Conservation (phyloP, 2,113 vertebrate genomes). For the Sporophila hypoxantha region DNA sequence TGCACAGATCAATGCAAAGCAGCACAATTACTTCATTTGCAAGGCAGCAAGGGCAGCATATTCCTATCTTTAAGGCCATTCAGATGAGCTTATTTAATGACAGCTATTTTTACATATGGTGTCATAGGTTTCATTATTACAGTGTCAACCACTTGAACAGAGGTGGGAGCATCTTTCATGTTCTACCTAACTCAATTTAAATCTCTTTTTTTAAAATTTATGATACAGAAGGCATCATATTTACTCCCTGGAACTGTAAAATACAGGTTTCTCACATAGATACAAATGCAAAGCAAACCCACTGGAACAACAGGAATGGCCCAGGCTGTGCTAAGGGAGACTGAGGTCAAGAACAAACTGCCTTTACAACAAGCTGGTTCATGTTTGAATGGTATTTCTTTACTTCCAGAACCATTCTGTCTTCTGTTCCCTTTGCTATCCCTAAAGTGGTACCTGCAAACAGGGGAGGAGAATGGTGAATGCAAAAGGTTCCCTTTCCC, state of each 20-base stretch:
- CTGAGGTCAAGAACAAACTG: not conserved
- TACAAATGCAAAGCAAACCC: not conserved
- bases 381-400: not conserved
- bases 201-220: not conserved
- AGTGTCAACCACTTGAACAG: not conserved
- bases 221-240: not conserved
- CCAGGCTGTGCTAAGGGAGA: not conserved
- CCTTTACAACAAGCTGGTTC: not conserved
- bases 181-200: not conserved
- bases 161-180: not conserved
- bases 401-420: slow-evolving; percentile 76
- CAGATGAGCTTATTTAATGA: not conserved
- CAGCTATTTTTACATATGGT: not conserved
- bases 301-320: not conserved
- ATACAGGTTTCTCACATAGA: not conserved
- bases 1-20: not conserved
- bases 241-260: not conserved
- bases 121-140: not conserved
- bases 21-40: not conserved
- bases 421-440: slow-evolving; percentile 74
- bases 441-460: slow-evolving; percentile 70
- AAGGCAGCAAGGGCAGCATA: not conserved
- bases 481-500: not conserved
- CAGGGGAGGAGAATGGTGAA: not conserved
- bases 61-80: not conserved